Conservation (phyloP, 2,888 invertebrate genomes). For the Erebia ligea region DNA sequence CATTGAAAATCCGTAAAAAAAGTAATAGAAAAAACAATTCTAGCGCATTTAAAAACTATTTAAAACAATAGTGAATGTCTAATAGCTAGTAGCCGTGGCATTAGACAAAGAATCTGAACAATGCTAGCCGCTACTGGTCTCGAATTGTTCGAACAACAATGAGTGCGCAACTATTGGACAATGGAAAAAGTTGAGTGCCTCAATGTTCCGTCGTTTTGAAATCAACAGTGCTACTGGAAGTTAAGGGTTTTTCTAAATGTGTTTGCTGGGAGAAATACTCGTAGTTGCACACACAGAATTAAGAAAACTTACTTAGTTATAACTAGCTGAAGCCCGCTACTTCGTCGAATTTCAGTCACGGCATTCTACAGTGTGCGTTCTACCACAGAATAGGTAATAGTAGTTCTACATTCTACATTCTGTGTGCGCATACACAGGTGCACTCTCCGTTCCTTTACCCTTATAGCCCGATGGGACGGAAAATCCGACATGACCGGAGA, state of each 20-base stretch:
- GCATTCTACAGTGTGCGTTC: too few relatives aligned
- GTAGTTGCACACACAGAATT: not conserved
- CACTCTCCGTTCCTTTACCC: too few relatives aligned
- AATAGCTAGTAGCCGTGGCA: slow-evolving; percentile 21
- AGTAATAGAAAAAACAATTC: not conserved
- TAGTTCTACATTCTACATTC: too few relatives aligned
- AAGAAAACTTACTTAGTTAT: too few relatives aligned
- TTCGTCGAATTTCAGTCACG: too few relatives aligned
- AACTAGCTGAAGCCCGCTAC: too few relatives aligned
- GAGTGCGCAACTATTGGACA: slow-evolving; percentile 31
- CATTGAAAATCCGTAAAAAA: not conserved
- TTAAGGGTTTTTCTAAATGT: not conserved
- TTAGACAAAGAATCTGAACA: slow-evolving; percentile 36
- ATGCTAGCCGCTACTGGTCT: slow-evolving; percentile 35
- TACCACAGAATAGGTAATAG: too few relatives aligned
- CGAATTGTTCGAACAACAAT: slow-evolving; percentile 30
- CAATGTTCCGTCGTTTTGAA: slow-evolving; percentile 16
- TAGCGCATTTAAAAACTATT: slow-evolving; percentile 16
- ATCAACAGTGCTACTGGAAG: slow-evolving; percentile 19
- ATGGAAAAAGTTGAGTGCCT: slow-evolving; percentile 26
- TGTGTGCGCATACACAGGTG: too few relatives aligned
- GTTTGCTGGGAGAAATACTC: not conserved
- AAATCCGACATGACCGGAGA: too few relatives aligned
- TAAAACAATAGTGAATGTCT: slow-evolving; percentile 28
- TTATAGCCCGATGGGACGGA: too few relatives aligned